Base-by-base conservation (phyloP, 2,888 invertebrate genomes). In the Aplocera efformata region DNA sequence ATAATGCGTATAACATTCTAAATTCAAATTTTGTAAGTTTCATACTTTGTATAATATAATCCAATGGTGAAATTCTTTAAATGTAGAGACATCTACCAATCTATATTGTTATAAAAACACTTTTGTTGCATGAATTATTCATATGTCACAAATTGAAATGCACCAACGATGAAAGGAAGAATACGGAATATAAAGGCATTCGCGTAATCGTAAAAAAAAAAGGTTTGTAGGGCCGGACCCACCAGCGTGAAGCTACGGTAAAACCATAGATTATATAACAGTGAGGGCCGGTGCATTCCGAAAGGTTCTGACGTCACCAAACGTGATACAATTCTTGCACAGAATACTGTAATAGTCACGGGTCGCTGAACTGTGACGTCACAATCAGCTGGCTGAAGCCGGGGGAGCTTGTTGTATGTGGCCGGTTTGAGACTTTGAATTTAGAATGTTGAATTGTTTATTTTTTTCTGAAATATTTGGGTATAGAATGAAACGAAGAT, bases 301-400 rank as follows among this genome's bases (percentile, higher is more conserved):
- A 32, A 35, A 21, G 35, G 31, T 22, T 21, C 10, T 45, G 45
- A 45, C 45, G 45, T 45, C 45, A 45, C 7, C n/a, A 28, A 20
- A 36, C 44, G 40, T 40, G 45, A 32, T 45, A 45, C 40, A 40
- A 45, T 40, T 36, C 36, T 40, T 36, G 24, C 40, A 31, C 38
- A 44, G 44, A 44, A 30, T 39, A 40, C 8, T 7, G 28, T 28
- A 25, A 10, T 27, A 32, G 35, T 38, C 28, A 58, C 29, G 58
- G 83, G 78, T 79, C 80, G 67, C 37, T 65, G 79, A 72, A 80
- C 82, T 58, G 58, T 82, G 82, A 84, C 84, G 84, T 83, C 79
- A 80, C 65, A 52, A 77, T 77, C 84, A 84, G 82, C 85, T 85
- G 84, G 66, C 63, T 47, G 4, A 54, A 67, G 75, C 73, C 70